Evolutionary conservation across 2,888 invertebrate genomes (phyloP), one percentile per base, ranked within the genome.

Genomic region (Hydraecia micacea): DNA sequence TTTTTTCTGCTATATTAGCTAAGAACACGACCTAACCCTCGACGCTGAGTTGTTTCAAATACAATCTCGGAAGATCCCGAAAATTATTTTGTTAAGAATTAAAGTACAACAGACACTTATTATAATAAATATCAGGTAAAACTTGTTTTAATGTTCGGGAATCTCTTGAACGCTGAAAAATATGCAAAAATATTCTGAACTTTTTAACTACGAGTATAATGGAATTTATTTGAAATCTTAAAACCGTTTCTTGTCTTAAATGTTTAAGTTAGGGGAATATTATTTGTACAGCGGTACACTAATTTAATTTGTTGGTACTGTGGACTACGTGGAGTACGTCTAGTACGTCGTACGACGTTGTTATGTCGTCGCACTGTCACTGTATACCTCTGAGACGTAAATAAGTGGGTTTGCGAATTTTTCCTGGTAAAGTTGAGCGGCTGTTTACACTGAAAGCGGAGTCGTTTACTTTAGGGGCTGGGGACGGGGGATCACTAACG

Each of bases 371-470:
- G 88, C 90, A 90, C 91, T 92, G 93, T 93, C 93, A 92, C 89
- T 88, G 92, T 94, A 94, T 94, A 94, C 94, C 94, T 94, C 91
- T 72, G 94, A 93, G 94, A 95, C 94, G 89, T 94, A 93, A 94
- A 95, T 96, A 95, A 95, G 94, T 95, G 93, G 94, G 93, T 95
- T 96, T 94, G 94, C 92, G 95, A 95, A 94, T 96, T 95, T 96
- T 96, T 95, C 94, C 94, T 92, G 91, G 93, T 94, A 93, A 95
- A 95, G 93, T 96, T 93, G 94, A 95, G 93, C 93, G 93, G 91
- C 94, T 96, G 96, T 96, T 96, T 96, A 94, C 94, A 93, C 90
- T 93, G 95, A 94, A 95, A 96, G 94, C 93, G 92, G 94, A 95
- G 94, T 95, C 94, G 96, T 96, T 96, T 95, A 93, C 95, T 95